Evolutionary conservation across 2,113 vertebrate genomes (phyloP).

Genomic region (Galbula dea): DNA sequence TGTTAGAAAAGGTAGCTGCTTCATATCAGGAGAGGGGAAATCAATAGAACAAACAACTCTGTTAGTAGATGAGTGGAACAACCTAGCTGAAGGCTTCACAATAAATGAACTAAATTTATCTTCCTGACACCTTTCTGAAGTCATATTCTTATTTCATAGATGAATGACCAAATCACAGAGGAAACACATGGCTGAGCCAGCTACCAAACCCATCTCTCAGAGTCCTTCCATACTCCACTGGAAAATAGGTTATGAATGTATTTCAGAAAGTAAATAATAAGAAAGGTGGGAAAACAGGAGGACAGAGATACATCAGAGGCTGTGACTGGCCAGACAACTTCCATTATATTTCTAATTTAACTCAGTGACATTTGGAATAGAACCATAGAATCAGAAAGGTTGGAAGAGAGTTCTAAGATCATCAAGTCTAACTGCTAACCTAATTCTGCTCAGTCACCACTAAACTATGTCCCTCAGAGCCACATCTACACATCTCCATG

Average conservation of each 20-base stretch:
- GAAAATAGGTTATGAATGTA: not conserved
- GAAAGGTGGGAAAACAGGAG: not conserved
- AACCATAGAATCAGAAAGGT: too few species aligned
- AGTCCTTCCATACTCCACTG: not conserved
- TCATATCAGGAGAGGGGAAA: not conserved
- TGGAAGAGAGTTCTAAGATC: too few species aligned
- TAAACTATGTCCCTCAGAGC: too few species aligned
- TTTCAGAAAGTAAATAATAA: not conserved
- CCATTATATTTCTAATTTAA: not conserved
- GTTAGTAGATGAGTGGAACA: not conserved
- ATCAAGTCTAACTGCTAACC: too few species aligned
- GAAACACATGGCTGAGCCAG: not conserved
- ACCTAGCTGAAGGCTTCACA: not conserved
- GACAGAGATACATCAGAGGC: not conserved
- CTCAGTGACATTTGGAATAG: not conserved
- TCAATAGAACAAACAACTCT: not conserved
- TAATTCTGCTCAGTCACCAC: too few species aligned
- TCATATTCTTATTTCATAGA: not conserved
- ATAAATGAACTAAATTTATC: not conserved
- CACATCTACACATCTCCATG: too few species aligned
- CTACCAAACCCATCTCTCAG: not conserved
- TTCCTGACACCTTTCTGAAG: not conserved
- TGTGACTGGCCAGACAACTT: not conserved
- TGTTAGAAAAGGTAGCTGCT: not conserved
- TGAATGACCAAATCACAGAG: not conserved